Evolutionary conservation across 2,888 invertebrate species (phyloP).

Genomic region (Apotomis capreana): DNA sequence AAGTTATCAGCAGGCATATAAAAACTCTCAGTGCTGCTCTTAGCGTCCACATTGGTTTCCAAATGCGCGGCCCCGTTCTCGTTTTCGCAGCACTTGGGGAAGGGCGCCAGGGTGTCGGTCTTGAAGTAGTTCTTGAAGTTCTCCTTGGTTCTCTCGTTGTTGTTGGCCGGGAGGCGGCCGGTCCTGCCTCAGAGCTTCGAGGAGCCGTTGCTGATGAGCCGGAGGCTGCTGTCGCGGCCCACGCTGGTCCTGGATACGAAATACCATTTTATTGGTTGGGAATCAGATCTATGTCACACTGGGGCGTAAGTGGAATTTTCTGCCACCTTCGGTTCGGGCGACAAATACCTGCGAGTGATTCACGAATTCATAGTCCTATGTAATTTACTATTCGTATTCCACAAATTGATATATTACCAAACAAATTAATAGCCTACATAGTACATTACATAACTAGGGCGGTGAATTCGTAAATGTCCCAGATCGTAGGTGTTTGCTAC

Average conservation of each 20-base stretch:
- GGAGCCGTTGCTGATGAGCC: constrained; percentile 73
- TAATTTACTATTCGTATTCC: too few species aligned
- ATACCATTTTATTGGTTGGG: neutral
- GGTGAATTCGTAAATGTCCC: too few species aligned
- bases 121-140: constrained; percentile 70
- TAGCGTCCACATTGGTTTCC: constrained; percentile 56
- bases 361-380: too few species aligned
- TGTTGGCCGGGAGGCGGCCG: constrained; percentile 64
- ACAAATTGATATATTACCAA: too few species aligned
- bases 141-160: constrained; percentile 67
- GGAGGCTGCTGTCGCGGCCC: constrained; percentile 75
- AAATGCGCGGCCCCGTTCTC: constrained; percentile 61
- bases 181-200: constrained; percentile 77
- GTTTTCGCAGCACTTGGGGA: constrained; percentile 74
- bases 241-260: constrained; percentile 65
- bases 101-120: constrained; percentile 64
- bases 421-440: too few species aligned
- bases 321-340: too few species aligned
- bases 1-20: constrained; percentile 62
- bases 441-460: too few species aligned
- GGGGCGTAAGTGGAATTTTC: too few species aligned
- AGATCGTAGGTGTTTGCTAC: too few species aligned
- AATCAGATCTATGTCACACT: too few species aligned
- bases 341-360: too few species aligned
- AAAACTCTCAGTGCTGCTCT: constrained; percentile 70